A percentile compares a stretch with the other conserved stretches of the same genome.
phyloP scores from a whole-genome alignment of 2,797 vertebrate species.

The Steatocranus sp. region DNA sequence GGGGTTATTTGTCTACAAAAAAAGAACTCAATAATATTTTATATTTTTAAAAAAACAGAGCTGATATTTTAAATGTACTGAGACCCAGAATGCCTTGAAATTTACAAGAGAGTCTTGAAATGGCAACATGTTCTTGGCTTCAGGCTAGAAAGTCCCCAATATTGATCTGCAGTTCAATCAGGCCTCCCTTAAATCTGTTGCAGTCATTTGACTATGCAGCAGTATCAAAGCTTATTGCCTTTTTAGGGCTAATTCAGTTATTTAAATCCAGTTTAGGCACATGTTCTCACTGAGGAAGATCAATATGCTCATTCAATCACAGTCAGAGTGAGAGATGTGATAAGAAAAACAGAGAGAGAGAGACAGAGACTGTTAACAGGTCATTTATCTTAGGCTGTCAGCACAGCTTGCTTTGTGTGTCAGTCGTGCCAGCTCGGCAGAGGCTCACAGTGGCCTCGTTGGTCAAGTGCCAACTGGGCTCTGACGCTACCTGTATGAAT shows the following conservation, averaged over 20 bases:
- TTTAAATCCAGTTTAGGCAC: slow-evolving; percentile 24
- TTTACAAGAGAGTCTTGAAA: not conserved
- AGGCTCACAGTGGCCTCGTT: slow-evolving; percentile 25
- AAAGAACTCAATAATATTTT: fast-evolving
- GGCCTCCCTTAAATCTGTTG: not conserved
- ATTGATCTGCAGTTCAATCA: slow-evolving; percentile 9
- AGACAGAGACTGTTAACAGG: slow-evolving; percentile 27
- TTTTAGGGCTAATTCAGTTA: not conserved
- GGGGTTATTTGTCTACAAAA: not conserved
- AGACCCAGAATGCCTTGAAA: not conserved
- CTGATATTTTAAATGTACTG: not conserved
- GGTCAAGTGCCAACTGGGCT: not conserved
- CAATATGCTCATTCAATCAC: slow-evolving; percentile 17
- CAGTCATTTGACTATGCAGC: not conserved
- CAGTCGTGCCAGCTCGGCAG: slow-evolving; percentile 4
- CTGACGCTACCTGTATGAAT: not conserved
- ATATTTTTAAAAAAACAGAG: fast-evolving
- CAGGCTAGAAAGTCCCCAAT: not conserved
- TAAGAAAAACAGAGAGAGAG: not conserved
- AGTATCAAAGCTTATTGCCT: not conserved
- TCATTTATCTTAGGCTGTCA: slow-evolving; percentile 44
- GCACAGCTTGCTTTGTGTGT: slow-evolving; percentile 23
- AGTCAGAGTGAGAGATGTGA: not conserved
- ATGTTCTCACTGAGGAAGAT: not conserved
- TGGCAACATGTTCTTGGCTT: not conserved